Percentiles rank a stretch among this genome's conserved stretches.
These are phyloP conservation scores for Melanerpes formicivorus DNA, from an alignment of 2,113 vertebrate species.

Conservation along the genomic window DNA sequence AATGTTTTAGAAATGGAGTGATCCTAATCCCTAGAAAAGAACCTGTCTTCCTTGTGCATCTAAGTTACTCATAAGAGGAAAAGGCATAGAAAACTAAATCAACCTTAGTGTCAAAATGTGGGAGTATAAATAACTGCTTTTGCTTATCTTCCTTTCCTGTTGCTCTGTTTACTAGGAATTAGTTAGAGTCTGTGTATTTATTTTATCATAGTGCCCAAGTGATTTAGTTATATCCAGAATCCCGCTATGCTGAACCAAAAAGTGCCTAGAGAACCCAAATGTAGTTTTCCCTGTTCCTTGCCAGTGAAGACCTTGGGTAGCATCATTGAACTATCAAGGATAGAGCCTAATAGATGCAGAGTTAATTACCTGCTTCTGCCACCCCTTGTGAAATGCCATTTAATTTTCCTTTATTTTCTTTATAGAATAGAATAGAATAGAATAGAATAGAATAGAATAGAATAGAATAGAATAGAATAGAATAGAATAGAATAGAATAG, in stretches of 20 bases:
- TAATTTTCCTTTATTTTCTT: background rate
- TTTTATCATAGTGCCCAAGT: background rate
- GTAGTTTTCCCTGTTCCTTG: background rate
- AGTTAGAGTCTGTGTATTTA: background rate
- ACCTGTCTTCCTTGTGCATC: background rate
- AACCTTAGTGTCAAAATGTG: background rate
- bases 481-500: no score
- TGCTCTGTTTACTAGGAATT: background rate
- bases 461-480: no score
- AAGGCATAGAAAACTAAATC: background rate
- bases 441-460: no score
- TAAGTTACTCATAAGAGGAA: background rate
- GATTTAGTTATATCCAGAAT: background rate
- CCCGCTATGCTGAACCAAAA: background rate
- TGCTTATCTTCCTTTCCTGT: background rate
- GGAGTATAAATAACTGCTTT: background rate
- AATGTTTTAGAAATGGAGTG: background rate
- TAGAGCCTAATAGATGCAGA: background rate
- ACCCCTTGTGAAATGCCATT: background rate
- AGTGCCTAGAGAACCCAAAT: background rate
- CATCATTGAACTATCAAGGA: background rate
- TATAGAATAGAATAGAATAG: no score
- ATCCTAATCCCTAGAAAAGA: background rate
- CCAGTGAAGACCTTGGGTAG: background rate
- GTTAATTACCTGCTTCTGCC: background rate